Evolutionary conservation across 2,113 vertebrate species (phyloP).

Genomic region (Glaucidium brasilianum): DNA sequence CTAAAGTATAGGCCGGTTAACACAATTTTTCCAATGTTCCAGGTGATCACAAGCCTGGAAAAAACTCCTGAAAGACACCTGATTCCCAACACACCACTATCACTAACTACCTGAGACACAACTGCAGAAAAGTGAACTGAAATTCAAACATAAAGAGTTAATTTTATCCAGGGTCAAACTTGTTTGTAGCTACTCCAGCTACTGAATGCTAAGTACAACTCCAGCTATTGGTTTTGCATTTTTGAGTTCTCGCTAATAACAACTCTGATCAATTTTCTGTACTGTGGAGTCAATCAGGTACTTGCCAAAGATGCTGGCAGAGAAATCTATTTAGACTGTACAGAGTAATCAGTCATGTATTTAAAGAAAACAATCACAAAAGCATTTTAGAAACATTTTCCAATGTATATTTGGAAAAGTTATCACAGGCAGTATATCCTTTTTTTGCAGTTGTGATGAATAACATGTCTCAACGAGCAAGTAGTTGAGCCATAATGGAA

Average conservation of each 20-base stretch:
- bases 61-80: no score
- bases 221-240: background rate
- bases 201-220: background rate
- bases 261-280: background rate
- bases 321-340: background rate
- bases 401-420: background rate
- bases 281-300: background rate
- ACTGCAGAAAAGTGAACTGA: background rate
- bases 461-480: no score
- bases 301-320: background rate
- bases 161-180: background rate
- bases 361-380: background rate
- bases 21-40: background rate
- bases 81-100: background rate
- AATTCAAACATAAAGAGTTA: background rate
- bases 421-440: background rate
- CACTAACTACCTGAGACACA: background rate
- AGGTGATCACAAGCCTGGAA: background rate
- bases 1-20: background rate
- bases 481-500: background rate
- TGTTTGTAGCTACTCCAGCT: background rate
- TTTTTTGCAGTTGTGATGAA: no score
- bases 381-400: background rate
- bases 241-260: background rate
- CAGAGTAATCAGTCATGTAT: background rate